Conservation (phyloP, 2,888 invertebrate species). For the Synanthedon andrenaeformis region DNA sequence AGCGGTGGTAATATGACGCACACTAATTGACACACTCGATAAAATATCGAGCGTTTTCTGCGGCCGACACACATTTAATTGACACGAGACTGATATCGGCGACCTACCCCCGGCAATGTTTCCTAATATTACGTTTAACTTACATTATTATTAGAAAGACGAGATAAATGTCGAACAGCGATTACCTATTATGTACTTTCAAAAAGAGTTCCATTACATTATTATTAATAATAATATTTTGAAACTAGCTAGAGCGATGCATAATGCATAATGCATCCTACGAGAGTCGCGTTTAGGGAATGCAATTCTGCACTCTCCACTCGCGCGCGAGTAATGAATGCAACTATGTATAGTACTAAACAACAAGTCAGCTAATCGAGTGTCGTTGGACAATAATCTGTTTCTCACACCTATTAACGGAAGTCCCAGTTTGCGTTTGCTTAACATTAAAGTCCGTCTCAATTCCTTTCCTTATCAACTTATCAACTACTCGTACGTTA, state of each 20-base stretch:
- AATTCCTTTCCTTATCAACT: slow-evolving; percentile 58
- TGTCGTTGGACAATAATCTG: slow-evolving; percentile 32
- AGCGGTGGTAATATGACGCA: no score
- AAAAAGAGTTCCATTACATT: slow-evolving; percentile 22
- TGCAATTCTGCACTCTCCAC: no score
- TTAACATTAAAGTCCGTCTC: slow-evolving; percentile 14
- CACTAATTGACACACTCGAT: no score
- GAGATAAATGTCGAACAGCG: slow-evolving; percentile 56
- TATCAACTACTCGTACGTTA: slow-evolving; percentile 43
- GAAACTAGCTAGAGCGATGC: slow-evolving; percentile 10
- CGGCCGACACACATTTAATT: slow-evolving; percentile 32
- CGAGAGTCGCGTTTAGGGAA: slow-evolving; percentile 51
- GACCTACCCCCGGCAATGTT: neutral
- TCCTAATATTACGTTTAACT: neutral
- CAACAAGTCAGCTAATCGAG: slow-evolving; percentile 28
- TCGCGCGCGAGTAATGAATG: no score
- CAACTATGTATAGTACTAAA: neutral
- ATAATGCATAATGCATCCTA: slow-evolving; percentile 53
- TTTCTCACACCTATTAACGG: neutral
- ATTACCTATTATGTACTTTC: slow-evolving; percentile 37
- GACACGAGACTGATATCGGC: slow-evolving; percentile 59
- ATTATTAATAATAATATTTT: no score
- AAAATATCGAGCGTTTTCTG: no score
- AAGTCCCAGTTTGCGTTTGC: slow-evolving; percentile 11
- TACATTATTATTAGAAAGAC: slow-evolving; percentile 36